These are phyloP conservation scores for Vicugna pacos DNA, from an alignment of 2,113 vertebrate genomes.

Conservation along the genomic window DNA sequence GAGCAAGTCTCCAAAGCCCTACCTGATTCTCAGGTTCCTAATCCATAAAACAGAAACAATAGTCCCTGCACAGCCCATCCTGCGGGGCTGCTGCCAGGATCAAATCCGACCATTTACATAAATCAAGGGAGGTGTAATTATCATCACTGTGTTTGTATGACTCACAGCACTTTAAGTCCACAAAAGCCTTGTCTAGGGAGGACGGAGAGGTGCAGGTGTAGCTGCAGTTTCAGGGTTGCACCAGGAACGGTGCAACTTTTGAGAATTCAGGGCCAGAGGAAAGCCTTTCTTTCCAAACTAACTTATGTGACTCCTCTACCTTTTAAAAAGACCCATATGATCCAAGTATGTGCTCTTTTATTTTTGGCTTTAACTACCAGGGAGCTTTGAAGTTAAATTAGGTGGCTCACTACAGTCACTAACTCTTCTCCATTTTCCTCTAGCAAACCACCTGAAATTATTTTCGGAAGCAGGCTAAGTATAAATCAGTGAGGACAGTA, in stretches of 20 bases:
- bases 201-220: neutral
- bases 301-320: neutral
- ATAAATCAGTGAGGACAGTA: neutral
- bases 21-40: conserved; percentile 31
- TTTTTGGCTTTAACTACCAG: neutral
- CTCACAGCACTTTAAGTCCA: conserved; percentile 61
- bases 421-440: neutral
- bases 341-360: neutral
- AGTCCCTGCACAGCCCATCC: neutral
- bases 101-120: conserved; percentile 62
- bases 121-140: conserved; percentile 51
- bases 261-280: neutral
- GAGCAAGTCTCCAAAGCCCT: neutral
- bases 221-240: neutral
- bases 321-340: neutral
- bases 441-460: neutral
- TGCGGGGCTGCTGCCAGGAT: conserved; percentile 52
- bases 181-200: neutral
- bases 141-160: neutral
- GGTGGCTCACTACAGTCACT: neutral
- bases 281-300: conserved; percentile 8
- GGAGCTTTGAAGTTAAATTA: neutral
- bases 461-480: neutral
- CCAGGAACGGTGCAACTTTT: neutral
- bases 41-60: conserved; percentile 48